Evolutionary conservation across 1,140 invertebrate species (phyloP).

Genomic region (Drosophila hydei): DNA sequence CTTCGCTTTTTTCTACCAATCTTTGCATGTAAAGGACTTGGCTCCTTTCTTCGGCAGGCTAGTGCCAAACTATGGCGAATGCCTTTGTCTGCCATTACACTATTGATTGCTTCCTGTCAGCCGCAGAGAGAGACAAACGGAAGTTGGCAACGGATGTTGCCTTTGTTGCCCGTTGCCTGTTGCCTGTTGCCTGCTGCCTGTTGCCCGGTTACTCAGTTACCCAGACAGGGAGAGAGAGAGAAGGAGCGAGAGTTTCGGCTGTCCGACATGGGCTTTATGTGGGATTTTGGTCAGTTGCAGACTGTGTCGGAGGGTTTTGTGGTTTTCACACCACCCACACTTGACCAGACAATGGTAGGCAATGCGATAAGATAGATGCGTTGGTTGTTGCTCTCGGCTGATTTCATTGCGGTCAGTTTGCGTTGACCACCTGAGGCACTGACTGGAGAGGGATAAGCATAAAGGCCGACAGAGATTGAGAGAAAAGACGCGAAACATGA

Average conservation of each 20-base stretch:
- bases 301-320: conserved; percentile 43
- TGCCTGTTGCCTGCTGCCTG: conserved; percentile 14
- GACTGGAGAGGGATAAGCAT: not conserved
- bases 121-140: conserved; percentile 64
- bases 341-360: not conserved
- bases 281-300: conserved; percentile 35
- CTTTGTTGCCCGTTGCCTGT: conserved; percentile 55
- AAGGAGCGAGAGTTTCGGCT: conserved; percentile 1
- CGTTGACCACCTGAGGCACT: conserved; percentile 4
- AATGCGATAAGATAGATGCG: conserved; percentile 15
- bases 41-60: conserved; percentile 73
- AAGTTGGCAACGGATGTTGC: conserved; percentile 64
- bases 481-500: not conserved
- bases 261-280: conserved; percentile 32
- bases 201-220: conserved; percentile 1
- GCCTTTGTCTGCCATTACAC: conserved; percentile 81
- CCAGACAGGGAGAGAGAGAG: not conserved
- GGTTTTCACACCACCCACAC: conserved; percentile 47
- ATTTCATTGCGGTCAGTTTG: conserved; percentile 48
- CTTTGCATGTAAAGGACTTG: conserved; percentile 75
- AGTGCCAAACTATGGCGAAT: conserved; percentile 68
- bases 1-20: not conserved
- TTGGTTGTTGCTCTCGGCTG: conserved; percentile 36
- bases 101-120: conserved; percentile 83
- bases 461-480: not conserved